Conservation (phyloP, 1,140 invertebrate species). For the Mamestra configurata region DNA sequence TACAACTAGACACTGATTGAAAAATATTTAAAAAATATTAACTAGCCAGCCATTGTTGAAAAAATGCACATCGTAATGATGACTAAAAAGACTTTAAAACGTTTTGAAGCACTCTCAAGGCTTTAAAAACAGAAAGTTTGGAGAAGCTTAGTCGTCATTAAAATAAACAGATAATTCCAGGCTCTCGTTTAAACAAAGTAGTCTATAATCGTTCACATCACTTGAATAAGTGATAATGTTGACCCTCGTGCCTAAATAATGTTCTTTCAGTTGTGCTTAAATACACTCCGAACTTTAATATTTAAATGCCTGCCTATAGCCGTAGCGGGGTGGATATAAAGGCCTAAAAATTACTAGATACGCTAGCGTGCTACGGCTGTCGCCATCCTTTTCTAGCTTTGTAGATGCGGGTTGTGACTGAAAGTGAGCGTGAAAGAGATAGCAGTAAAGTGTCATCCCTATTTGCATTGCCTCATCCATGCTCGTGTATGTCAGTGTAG, state of each 20-base stretch:
- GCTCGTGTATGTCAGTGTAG: conserved; percentile 28
- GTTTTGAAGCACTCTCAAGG: too few species aligned
- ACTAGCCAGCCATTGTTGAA: too few species aligned
- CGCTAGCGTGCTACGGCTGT: conserved; percentile 20
- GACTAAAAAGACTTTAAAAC: too few species aligned
- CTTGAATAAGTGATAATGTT: conserved; percentile 47
- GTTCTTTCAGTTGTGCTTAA: conserved; percentile 40
- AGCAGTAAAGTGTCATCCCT: conserved; percentile 9
- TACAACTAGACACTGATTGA: too few species aligned
- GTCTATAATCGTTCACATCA: conserved; percentile 28
- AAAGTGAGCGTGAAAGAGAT: conserved; percentile 21
- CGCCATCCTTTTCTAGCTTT: conserved; percentile 7
- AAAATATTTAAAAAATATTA: too few species aligned
- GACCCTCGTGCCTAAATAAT: conserved; percentile 45
- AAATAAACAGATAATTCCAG: neutral
- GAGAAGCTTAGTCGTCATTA: neutral
- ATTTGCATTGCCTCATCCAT: conserved; percentile 40
- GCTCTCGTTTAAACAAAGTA: neutral
- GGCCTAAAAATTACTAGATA: conserved; percentile 39
- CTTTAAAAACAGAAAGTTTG: neutral
- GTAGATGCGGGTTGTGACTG: too few species aligned
- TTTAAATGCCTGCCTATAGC: conserved; percentile 19
- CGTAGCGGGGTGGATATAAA: conserved; percentile 36
- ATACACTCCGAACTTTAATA: conserved; percentile 39
- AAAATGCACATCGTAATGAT: too few species aligned